phyloP scores from a whole-genome alignment of 2,113 vertebrate genomes.

The Poicephalus meyeri region DNA sequence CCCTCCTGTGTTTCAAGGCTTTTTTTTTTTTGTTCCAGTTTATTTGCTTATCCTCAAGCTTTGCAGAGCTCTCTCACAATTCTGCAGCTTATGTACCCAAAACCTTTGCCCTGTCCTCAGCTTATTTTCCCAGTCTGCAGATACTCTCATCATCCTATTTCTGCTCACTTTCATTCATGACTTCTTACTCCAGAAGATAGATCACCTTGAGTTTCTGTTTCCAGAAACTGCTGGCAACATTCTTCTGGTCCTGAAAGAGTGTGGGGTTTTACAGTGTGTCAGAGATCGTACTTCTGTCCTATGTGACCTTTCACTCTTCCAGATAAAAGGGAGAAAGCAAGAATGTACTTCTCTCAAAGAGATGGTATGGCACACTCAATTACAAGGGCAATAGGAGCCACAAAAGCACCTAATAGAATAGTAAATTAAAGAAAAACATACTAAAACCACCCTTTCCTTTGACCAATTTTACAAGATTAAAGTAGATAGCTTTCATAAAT shows the following conservation, averaged over 20 bases:
- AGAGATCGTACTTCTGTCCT: not conserved
- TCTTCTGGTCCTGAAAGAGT: not conserved
- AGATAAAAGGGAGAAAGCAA: not conserved
- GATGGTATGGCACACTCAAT: fast-evolving
- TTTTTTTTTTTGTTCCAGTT: not conserved
- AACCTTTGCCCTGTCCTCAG: not conserved
- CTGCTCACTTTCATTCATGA: not conserved
- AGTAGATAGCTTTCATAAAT: not conserved
- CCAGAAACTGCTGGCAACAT: not conserved
- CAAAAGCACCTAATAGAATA: not conserved
- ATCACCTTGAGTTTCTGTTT: not conserved
- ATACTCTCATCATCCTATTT: not conserved
- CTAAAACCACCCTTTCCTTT: not conserved
- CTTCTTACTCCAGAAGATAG: not conserved
- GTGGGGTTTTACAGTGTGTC: not conserved
- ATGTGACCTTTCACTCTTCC: not conserved
- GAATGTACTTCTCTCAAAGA: not conserved
- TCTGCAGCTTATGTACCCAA: not conserved
- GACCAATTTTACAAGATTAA: not conserved
- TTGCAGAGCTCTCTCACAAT: not conserved
- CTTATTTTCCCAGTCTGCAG: not conserved
- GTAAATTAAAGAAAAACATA: not conserved
- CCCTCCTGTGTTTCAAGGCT: not conserved
- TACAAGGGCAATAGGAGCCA: not conserved
- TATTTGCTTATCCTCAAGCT: not conserved